Evolutionary conservation across 1,140 invertebrate species (phyloP), one percentile per base, ranked within the genome.

Genomic region (Pseudomyrmex gracilis): DNA sequence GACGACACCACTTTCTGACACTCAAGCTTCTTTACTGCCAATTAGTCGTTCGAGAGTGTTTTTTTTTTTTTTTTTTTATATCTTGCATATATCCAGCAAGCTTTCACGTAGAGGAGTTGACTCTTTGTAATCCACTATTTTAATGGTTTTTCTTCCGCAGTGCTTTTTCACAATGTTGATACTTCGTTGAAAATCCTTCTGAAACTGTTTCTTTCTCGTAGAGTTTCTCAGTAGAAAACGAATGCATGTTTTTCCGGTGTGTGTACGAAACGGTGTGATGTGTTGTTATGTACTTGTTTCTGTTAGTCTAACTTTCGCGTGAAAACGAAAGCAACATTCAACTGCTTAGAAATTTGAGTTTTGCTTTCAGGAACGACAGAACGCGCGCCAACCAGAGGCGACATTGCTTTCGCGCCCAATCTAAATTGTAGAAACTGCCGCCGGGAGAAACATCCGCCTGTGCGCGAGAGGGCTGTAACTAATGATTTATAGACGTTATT

Each of bases 261-360:
- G 43, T 61, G 5, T 47, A n/a, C 12, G 15, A 66, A 34, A 66
- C 64, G 51, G n/a, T n/a, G n/a, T 22, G 51, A 76, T 53, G 10
- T 64, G 34, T 34, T 13, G 9, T 12, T 24, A 47, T 17, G n/a
- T n/a, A 17, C 3, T 17, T 20, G 45, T 47, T 47, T 49, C n/a
- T 47, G 7, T 20, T 45, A 47, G 17, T 43, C 34, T 34, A 34
- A 34, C 10, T 51, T 51, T 51, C 12, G 13, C 49, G 45, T 22
- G 22, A 53, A 53, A 66, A 53, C 2, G 24, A 76, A 64, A 66
- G 60, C 60, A 47, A 73, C 20, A n/a, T 66, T 76, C 24, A n/a
- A 76, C 43, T 63, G 22, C 15, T 74, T 34, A 49, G 13, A 7
- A 17, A 64, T 9, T n/a, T 53, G 60, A 76, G 22, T 20, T 66